Base-by-base conservation (phyloP, 2,797 vertebrate genomes). In the Peromyscus nudipes region DNA sequence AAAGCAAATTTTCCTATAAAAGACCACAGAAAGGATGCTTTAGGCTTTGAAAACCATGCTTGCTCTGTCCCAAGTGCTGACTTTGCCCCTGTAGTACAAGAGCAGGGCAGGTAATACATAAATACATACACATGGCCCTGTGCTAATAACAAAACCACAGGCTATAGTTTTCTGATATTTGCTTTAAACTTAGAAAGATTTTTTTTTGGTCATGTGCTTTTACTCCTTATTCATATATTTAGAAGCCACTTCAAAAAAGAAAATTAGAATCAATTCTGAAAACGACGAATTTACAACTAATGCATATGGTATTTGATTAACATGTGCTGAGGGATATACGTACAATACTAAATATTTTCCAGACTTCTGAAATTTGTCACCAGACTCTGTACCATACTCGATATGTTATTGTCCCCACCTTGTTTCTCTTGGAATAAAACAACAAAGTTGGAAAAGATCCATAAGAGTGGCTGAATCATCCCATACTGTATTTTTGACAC, bases 251-350 rank as follows among this genome's bases (percentile, higher is more conserved):
- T 95, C n/a, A 62, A 86, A 86, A n/a, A 79, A 82, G 19, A 55
- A 93, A 95, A 71, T 34, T 16, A 43, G 40, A 75, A 85, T 84
- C 29, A 93, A 82, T 73, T 82, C 77, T 69, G 31, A 93, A 89
- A 57, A 37, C 34, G 1, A 29, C 9, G 60, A 7, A 11, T 52
- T 82, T 85, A 67, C 60, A 95, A 67, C 34, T 81, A 67, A 71
- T 27, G 7, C 52, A 43, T 7, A 49, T 52, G 23, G 1, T 37
- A 94, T 87, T 29, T 81, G 34, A 81, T 60, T 67, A 77, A 55
- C 31, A 84, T 25, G 6, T 14, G 62, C 67, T 69, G 3, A 7
- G 69, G 79, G 69, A 87, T 25, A 16, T 11, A 64, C 21, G 16
- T 19, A 7, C 4, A 60, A 83, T 55, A 11, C 9, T n/a, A 82